Percentiles rank a stretch among this genome's conserved stretches.
phyloP scores from a whole-genome alignment of 2,888 invertebrate genomes.

The Sipha maydis region DNA sequence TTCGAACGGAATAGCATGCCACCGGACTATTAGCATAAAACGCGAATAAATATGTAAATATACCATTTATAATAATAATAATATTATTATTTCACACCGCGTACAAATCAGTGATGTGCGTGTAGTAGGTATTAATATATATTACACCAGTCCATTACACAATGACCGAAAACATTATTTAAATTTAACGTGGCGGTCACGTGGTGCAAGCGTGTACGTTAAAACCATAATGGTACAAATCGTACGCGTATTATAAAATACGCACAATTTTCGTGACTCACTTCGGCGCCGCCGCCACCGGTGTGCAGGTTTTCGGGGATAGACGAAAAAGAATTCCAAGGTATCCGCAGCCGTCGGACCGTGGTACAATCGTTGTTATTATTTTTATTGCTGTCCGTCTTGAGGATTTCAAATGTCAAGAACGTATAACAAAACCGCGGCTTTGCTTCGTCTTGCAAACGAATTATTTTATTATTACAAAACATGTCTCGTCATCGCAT shows the following conservation, averaged over 20 bases:
- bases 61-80: background rate
- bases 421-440: background rate
- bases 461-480: no score
- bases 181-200: background rate
- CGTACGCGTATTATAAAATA: background rate
- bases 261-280: background rate
- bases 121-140: background rate
- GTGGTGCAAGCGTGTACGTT: no score
- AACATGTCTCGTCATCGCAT: no score
- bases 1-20: background rate
- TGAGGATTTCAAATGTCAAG: background rate
- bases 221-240: no score
- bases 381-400: background rate
- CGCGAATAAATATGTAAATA: constrained; percentile 1
- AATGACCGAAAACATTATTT: background rate
- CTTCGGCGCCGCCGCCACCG: background rate
- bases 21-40: constrained; percentile 15
- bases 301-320: background rate
- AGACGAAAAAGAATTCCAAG: background rate
- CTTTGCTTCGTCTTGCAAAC: no score
- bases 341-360: background rate
- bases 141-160: background rate
- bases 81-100: constrained; percentile 2
- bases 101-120: background rate
- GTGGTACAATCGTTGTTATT: no score